A percentile compares a stretch with the other conserved stretches of the same genome.
Conservation (phyloP, 2,797 vertebrate species). For the Urocyon cinereoargenteus region DNA sequence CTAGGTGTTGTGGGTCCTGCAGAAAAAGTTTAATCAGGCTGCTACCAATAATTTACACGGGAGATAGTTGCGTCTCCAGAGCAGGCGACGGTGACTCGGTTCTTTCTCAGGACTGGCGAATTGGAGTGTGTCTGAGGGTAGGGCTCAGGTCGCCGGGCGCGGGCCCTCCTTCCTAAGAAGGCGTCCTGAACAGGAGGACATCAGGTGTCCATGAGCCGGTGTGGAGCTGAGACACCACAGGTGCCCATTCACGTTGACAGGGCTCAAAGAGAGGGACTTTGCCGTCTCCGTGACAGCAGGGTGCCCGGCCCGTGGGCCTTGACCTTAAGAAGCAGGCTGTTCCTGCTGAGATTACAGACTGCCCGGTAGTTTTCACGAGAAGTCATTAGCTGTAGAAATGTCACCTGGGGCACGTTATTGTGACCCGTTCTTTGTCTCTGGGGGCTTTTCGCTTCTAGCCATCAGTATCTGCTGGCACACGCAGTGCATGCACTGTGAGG, state of each 20-base stretch:
- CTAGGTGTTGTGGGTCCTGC: neutral
- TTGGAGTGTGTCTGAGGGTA: neutral
- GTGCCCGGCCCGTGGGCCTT: neutral
- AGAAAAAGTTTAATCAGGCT: neutral
- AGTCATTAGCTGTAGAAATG: constrained; percentile 53
- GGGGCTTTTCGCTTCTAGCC: neutral
- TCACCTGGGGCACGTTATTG: neutral
- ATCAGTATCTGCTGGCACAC: neutral
- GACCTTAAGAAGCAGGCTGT: constrained; percentile 55
- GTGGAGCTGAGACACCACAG: neutral
- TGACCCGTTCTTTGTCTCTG: neutral
- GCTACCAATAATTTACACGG: neutral
- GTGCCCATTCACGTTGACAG: neutral
- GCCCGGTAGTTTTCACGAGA: neutral
- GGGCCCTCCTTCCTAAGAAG: neutral
- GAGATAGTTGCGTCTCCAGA: neutral
- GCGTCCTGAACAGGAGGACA: neutral
- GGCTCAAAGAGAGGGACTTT: neutral
- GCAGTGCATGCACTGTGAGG: neutral
- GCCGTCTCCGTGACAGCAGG: neutral
- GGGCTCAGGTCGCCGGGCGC: neutral
- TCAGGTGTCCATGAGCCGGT: neutral
- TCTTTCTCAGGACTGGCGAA: neutral
- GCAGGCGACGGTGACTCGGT: neutral
- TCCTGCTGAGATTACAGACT: constrained; percentile 36